Percentiles rank a stretch among this genome's conserved stretches.
These are phyloP conservation scores for Stenodera caucasica DNA, from an alignment of 2,888 invertebrate genomes.

Conservation along the genomic window DNA sequence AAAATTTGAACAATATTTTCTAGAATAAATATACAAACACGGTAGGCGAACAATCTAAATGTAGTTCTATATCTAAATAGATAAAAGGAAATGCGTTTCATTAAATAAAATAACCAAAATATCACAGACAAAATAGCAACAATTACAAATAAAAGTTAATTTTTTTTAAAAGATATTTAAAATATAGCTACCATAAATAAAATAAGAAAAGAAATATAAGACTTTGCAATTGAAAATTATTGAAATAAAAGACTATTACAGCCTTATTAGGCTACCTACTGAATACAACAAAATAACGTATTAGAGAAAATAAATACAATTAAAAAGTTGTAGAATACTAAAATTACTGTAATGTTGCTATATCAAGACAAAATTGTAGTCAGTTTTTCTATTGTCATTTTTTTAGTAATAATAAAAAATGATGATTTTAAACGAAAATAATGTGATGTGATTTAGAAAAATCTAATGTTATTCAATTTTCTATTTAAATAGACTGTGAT, in stretches of 20 bases:
- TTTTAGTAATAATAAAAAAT: constrained; percentile 16
- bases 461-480: background rate
- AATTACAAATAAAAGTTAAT: constrained; percentile 27
- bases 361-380: constrained; percentile 18
- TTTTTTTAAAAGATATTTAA: constrained; percentile 17
- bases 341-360: constrained; percentile 25
- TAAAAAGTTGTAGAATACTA: constrained; percentile 17
- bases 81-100: constrained; percentile 28
- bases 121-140: constrained; percentile 39
- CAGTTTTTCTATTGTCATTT: constrained; percentile 25
- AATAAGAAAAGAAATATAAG: constrained; percentile 11
- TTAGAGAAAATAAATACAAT: constrained; percentile 16
- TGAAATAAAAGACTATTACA: too few relatives aligned
- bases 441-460: background rate
- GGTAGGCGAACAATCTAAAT: constrained; percentile 25
- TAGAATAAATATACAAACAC: constrained; percentile 27
- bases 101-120: constrained; percentile 35
- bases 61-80: constrained; percentile 20
- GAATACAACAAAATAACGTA: too few relatives aligned
- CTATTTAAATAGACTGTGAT: background rate
- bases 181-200: constrained; percentile 26
- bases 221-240: too few relatives aligned
- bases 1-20: constrained; percentile 14
- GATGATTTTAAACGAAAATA: background rate
- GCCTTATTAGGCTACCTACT: too few relatives aligned